Base-by-base conservation (phyloP, 2,888 invertebrate genomes). In the Campoletis raptor region DNA sequence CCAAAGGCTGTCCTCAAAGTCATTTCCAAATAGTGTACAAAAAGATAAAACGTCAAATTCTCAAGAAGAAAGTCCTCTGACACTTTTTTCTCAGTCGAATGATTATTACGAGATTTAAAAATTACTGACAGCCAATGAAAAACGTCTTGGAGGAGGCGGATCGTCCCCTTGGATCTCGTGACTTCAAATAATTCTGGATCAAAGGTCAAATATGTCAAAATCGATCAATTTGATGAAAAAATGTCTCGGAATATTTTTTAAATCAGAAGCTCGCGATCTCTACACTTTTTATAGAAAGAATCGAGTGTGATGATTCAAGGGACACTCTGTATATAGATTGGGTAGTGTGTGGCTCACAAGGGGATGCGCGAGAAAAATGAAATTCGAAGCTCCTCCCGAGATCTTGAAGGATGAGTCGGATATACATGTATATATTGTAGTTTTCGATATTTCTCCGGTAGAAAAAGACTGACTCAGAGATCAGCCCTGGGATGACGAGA, bases 401-500 rank as follows among this genome's bases (percentile, higher is more conserved):
- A 73, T 54, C 78, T 69, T 81, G 69, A 70, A 83, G 78, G 73
- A 83, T 85, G 80, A 85, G 70, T 70, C 70, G 67, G 37, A 80
- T 40, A 54, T 78, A 52, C 7, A 24, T 80, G 64, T 61, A 64
- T 72, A 83, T 83, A 69, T 30, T 18, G 18, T 73, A 30, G 64
- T 48, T 64, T 72, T 81, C 80, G 72, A 78, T 83, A 64, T 79
- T 83, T 67, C 79, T 61, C 24, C 52, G 42, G 61, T 70, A 69
- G 69, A 83, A 74, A 76, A 84, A 73, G 66, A 73, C 76, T 80
- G 84, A 79, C 82, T 69, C n/a, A 52, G 73, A 80, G 87, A 89
- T 82, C 74, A 86, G 79, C 82, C 87, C 85, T 84, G 88, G 90
- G 86, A 92, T 93, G 94, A 94, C 92, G 90, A 91, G 93, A 92